Evolutionary conservation across 2,888 invertebrate species (phyloP), one percentile per base, ranked within the genome.

Genomic region (Stenodema calcarata): DNA sequence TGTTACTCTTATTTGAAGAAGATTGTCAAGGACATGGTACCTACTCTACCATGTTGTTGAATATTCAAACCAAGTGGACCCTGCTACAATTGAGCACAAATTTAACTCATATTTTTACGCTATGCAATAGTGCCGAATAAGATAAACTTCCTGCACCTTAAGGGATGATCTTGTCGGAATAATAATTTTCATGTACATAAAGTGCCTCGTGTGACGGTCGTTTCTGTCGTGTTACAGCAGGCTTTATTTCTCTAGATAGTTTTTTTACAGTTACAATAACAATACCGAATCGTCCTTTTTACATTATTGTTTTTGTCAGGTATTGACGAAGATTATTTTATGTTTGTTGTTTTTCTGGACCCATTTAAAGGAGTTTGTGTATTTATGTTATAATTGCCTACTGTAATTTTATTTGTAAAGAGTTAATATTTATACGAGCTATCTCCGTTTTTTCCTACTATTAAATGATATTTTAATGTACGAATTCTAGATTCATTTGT

Each of bases 341-440:
- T 27, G 82, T 18, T 82, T 82, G 82, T 82, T 23, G 30, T 62
- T 62, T 82, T 82, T 82, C 35, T 69, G 69, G 42, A 44, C 23
- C 78, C 78, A 42, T 42, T 42, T 23, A 42, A 42, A 42, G 41
- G 82, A 41, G 0, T 69, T 54, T 82, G 62, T 82, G 62, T 80
- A 69, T 69, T n/a, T n/a, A 82, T 35, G 82, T 82, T 62, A 41
- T 82, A 82, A 82, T 80, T 30, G 30, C 62, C 82, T 82, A 69
- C 23, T 82, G 69, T 82, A 82, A 82, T 82, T 62, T 82, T 81
- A 69, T 69, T 80, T 82, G 82, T 82, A 82, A 69, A 82, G 82
- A 82, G 42, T 35, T 82, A 82, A 82, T 82, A 82, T 82, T 82
- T 82, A 82, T 82, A 82, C 69, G 62, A 82, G 35, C 23, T 82